Evolutionary conservation across 1,140 invertebrate species (phyloP), one percentile per base, ranked within the genome.

Genomic region (Drosophila funebris): DNA sequence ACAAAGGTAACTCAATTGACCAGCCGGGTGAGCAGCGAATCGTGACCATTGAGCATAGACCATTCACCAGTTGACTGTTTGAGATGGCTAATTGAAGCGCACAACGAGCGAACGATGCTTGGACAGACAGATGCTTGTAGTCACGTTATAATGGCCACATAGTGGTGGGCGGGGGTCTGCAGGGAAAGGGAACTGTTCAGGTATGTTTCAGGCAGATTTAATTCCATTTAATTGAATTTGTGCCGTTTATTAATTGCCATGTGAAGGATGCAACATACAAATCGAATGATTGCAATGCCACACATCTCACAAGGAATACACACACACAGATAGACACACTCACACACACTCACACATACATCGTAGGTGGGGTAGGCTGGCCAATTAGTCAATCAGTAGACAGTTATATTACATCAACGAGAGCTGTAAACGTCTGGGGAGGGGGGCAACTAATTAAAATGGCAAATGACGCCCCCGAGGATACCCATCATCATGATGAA

Each of bases 381-480:
- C 58, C 82, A 85, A 85, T 85, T 85, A 85, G 82, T 87, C 81
- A 77, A 81, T 87, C 77, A 58, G 70, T 73, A 68, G 60, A 63
- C 64, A 69, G 75, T 72, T 72, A 58, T 60, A 52, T 72, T 58
- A 67, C 53, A 67, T 53, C 61, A 71, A 48, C 71, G 39, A 43
- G 46, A 39, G 27, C 46, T 48, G 31, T 33, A 16, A 46, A 64
- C 20, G 52, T 56, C 16, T 14, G 20, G 18, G 22, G 41, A 57
- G 33, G 13, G 8, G 16, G 22, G 36, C 22, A 11, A 31, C 46
- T 62, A 72, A 72, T 72, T 72, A 72, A 72, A 72, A 58, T 52
- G 44, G 6, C 37, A 58, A 72, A 72, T 72, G 62, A 54, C 53
- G 53, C 69, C 53, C 52, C 13, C 22, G 69, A 67, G 69, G 29